phyloP scores from a whole-genome alignment of 2,797 vertebrate genomes.

The Microctenopoma lineatum region DNA sequence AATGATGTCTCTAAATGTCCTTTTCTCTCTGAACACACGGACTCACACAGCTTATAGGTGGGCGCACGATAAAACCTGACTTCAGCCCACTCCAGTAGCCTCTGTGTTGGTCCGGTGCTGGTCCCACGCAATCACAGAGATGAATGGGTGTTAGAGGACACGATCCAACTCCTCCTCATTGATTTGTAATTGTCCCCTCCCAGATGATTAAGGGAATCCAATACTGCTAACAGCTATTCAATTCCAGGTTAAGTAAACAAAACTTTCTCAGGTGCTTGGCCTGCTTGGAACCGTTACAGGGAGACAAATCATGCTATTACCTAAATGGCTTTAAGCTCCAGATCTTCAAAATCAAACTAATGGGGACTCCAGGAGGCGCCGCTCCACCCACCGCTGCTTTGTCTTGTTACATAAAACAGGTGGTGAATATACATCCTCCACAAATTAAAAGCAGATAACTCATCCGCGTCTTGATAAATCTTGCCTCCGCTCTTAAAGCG shows the following conservation, averaged over 20 bases:
- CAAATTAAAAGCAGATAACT: background rate
- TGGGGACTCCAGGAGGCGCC: background rate
- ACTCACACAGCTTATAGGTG: background rate
- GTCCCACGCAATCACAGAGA: conserved; percentile 13
- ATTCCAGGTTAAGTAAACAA: conserved; percentile 37
- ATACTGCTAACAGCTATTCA: conserved; percentile 41
- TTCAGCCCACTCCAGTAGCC: background rate
- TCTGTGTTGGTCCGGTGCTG: background rate
- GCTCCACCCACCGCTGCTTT: background rate
- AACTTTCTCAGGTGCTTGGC: background rate
- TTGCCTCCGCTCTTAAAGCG: background rate
- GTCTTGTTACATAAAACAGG: background rate
- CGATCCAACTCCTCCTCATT: conserved; percentile 7
- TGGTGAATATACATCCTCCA: background rate
- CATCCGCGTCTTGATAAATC: background rate
- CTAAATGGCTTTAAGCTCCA: background rate
- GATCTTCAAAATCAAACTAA: background rate
- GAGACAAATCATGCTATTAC: conserved; percentile 7
- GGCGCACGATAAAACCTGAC: background rate
- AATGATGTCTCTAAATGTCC: background rate
- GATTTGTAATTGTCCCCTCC: conserved; percentile 46
- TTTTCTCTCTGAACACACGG: background rate
- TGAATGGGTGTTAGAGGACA: conserved; percentile 23
- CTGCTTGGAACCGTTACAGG: conserved; percentile 2
- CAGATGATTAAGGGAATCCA: conserved; percentile 50